These are phyloP conservation scores for Macroramphosus scolopax DNA, from an alignment of 2,797 vertebrate genomes.

Conservation along the genomic window DNA sequence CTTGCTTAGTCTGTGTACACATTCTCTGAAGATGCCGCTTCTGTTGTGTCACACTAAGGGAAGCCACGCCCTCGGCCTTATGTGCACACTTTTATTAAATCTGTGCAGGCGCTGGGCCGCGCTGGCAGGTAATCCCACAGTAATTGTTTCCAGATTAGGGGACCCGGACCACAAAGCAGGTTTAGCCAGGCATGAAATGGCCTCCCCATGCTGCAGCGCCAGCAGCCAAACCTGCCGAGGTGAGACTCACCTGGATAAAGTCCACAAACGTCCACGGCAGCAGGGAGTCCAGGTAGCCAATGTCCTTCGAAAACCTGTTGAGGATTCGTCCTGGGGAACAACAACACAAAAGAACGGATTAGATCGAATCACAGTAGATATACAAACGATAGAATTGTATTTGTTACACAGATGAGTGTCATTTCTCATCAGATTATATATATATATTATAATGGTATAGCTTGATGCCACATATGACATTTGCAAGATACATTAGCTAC, in stretches of 20 bases:
- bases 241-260: constrained; percentile 90
- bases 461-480: no score
- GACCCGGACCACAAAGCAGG: constrained; percentile 79
- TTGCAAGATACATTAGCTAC: no score
- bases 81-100: constrained; percentile 84
- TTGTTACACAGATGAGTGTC: not conserved
- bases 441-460: not conserved
- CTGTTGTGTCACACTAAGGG: constrained; percentile 70
- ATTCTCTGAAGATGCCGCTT: constrained; percentile 70
- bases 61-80: constrained; percentile 81
- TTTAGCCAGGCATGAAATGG: constrained; percentile 84
- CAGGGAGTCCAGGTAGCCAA: constrained; percentile 93
- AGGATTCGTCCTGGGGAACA: constrained; percentile 75
- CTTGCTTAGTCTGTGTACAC: constrained; percentile 78
- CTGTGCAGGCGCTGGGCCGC: constrained; percentile 77
- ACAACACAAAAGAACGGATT: constrained; percentile 46
- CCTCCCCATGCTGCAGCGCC: constrained; percentile 72
- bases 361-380: constrained; percentile 12
- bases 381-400: not conserved
- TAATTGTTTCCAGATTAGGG: constrained; percentile 86
- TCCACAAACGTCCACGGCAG: constrained; percentile 92
- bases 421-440: no score
- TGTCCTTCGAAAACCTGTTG: constrained; percentile 94
- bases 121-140: constrained; percentile 80
- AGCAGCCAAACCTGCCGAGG: constrained; percentile 73